Conservation (phyloP, 2,113 vertebrate species). For the Sander vitreus region DNA sequence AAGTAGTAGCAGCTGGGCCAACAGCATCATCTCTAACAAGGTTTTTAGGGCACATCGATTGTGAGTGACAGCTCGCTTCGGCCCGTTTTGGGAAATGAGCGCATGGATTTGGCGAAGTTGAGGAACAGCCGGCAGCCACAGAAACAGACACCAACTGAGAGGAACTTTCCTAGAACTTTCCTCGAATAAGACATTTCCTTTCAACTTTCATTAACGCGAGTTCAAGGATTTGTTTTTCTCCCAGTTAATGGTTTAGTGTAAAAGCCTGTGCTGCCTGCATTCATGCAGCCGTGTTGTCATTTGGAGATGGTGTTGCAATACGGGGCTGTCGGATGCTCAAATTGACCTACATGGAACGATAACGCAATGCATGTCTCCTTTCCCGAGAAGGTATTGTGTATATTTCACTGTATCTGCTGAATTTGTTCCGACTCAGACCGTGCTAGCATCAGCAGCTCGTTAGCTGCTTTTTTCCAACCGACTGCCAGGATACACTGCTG, state of each 20-base stretch:
- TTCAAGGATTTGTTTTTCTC: conserved; percentile 32
- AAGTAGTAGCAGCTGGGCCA: conserved; percentile 65
- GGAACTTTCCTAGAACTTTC: conserved; percentile 66
- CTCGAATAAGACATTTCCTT: conserved; percentile 53
- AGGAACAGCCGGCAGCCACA: conserved; percentile 66
- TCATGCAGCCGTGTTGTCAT: conserved; percentile 58
- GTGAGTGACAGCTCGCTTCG: conserved; percentile 75
- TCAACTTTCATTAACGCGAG: conserved; percentile 56
- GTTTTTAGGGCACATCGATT: conserved; percentile 74
- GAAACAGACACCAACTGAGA: conserved; percentile 32
- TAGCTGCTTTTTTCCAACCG: conserved; percentile 63
- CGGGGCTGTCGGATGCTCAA: conserved; percentile 57
- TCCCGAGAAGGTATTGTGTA: conserved; percentile 39
- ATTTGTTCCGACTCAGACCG: conserved; percentile 68
- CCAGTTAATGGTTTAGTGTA: conserved; percentile 40
- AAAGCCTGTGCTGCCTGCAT: conserved; percentile 18
- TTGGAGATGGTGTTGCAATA: conserved; percentile 48
- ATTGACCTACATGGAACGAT: conserved; percentile 76
- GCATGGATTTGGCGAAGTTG: conserved; percentile 49
- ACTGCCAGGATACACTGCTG: conserved; percentile 61
- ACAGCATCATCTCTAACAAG: conserved; percentile 69
- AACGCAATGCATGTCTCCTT: conserved; percentile 67
- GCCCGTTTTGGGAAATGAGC: conserved; percentile 68
- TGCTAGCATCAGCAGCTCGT: conserved; percentile 79
- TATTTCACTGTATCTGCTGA: conserved; percentile 68